Conservation (phyloP, 2,888 invertebrate species). For the Synanthedon myopaeformis region DNA sequence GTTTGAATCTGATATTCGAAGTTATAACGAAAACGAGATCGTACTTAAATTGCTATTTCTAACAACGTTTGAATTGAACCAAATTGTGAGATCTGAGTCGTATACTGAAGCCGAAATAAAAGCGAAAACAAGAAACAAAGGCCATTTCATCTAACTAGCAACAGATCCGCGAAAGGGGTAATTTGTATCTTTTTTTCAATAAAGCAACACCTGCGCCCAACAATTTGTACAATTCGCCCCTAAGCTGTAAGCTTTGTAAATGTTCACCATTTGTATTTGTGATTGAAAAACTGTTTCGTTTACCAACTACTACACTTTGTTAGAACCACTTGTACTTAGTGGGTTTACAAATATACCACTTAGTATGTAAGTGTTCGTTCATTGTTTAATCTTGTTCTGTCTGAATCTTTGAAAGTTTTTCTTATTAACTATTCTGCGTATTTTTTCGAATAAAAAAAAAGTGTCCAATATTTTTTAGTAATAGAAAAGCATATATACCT, state of each 20-base stretch:
- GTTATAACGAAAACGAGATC: not conserved
- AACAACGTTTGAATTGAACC: no score
- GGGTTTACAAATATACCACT: no score
- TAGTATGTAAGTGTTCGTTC: no score
- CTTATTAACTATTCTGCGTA: no score
- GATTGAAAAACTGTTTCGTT: slow-evolving; percentile 62
- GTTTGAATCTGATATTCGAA: no score
- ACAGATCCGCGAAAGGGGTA: slow-evolving; percentile 50
- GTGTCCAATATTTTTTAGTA: no score
- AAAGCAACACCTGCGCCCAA: slow-evolving; percentile 59
- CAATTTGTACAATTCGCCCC: slow-evolving; percentile 49
- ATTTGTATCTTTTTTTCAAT: slow-evolving; percentile 68
- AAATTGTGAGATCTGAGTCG: no score
- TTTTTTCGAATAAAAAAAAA: no score
- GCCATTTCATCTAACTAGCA: slow-evolving; percentile 31
- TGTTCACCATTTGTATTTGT: slow-evolving; percentile 61
- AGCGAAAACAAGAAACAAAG: not conserved
- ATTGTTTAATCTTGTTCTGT: no score
- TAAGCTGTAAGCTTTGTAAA: slow-evolving; percentile 61
- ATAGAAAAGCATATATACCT: no score
- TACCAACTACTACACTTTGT: slow-evolving; percentile 43
- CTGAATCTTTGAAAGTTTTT: no score
- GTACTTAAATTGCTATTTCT: no score
- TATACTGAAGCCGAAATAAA: not conserved
- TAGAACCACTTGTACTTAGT: slow-evolving; percentile 9